A percentile compares a stretch with the other conserved stretches of the same genome.
Conservation (phyloP, 2,113 vertebrate genomes). For the Gymnorhina tibicen region DNA sequence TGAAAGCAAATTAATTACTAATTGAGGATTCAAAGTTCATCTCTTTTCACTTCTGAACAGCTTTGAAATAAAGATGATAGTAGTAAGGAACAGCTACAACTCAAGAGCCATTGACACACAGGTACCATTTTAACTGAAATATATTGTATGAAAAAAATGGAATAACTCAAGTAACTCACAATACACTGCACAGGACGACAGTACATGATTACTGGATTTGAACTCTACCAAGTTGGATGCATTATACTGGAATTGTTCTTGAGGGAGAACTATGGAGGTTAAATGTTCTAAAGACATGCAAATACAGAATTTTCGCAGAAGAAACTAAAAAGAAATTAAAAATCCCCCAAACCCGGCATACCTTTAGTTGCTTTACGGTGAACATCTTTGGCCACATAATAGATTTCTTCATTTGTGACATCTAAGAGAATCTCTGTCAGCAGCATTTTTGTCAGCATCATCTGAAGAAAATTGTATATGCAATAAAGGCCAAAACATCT, state of each 20-base stretch:
- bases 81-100: slow-evolving; percentile 39
- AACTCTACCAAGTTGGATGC: slow-evolving; percentile 42
- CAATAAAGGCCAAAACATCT: neutral
- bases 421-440: slow-evolving; percentile 96
- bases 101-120: slow-evolving; percentile 44
- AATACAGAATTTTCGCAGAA: slow-evolving; percentile 60
- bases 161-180: slow-evolving; percentile 66
- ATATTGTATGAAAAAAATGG: slow-evolving; percentile 57
- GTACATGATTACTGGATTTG: slow-evolving; percentile 55
- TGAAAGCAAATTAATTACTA: slow-evolving; percentile 44
- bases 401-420: slow-evolving; percentile 97
- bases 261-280: slow-evolving; percentile 52
- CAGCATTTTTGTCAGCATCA: slow-evolving; percentile 94
- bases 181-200: slow-evolving; percentile 61
- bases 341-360: slow-evolving; percentile 16
- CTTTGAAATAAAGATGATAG: slow-evolving; percentile 51
- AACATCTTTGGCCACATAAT: slow-evolving; percentile 88
- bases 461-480: slow-evolving; percentile 68
- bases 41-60: slow-evolving; percentile 54
- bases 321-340: neutral
- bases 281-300: slow-evolving; percentile 73
- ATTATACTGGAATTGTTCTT: slow-evolving; percentile 59
- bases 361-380: slow-evolving; percentile 98
- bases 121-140: slow-evolving; percentile 58
- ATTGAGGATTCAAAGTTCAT: slow-evolving; percentile 45